A percentile compares a stretch with the other conserved stretches of the same genome.
These are phyloP conservation scores for Chesias legatella DNA, from an alignment of 2,888 invertebrate genomes.

Conservation along the genomic window DNA sequence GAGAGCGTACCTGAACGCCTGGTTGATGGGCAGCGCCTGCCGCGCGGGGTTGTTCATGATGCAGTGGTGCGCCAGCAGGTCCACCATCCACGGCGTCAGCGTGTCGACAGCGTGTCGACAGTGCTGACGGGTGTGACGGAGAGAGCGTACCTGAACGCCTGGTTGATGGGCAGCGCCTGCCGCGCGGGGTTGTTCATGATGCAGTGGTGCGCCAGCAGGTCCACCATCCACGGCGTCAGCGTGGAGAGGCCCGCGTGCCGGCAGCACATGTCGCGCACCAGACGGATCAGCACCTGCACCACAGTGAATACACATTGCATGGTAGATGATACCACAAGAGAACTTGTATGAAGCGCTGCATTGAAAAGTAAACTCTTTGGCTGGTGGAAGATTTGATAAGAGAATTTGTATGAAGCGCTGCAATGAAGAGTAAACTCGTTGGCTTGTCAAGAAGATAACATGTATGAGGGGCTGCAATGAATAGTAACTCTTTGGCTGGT, in stretches of 20 bases:
- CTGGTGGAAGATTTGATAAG: too few species aligned
- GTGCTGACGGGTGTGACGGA: too few species aligned
- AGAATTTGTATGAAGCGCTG: too few species aligned
- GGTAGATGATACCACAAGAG: too few species aligned
- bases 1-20: constrained; percentile 88
- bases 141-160: constrained; percentile 92
- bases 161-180: constrained; percentile 94
- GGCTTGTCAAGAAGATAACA: too few species aligned
- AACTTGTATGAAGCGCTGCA: too few species aligned
- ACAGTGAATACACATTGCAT: neutral
- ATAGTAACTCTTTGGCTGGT: too few species aligned
- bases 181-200: constrained; percentile 97
- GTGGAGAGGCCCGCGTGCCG: constrained; percentile 95
- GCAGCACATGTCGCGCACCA: constrained; percentile 94
- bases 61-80: constrained; percentile 96
- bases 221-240: constrained; percentile 97
- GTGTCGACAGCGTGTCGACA: constrained; percentile 90
- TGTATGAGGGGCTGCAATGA: too few species aligned
- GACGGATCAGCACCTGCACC: constrained; percentile 88
- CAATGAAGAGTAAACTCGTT: too few species aligned
- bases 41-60: constrained; percentile 97
- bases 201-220: constrained; percentile 96
- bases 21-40: constrained; percentile 94
- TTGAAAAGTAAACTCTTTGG: too few species aligned
- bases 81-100: constrained; percentile 97